These are phyloP conservation scores for Adelges cooleyi DNA, from an alignment of 1,140 invertebrate genomes.

Conservation along the genomic window DNA sequence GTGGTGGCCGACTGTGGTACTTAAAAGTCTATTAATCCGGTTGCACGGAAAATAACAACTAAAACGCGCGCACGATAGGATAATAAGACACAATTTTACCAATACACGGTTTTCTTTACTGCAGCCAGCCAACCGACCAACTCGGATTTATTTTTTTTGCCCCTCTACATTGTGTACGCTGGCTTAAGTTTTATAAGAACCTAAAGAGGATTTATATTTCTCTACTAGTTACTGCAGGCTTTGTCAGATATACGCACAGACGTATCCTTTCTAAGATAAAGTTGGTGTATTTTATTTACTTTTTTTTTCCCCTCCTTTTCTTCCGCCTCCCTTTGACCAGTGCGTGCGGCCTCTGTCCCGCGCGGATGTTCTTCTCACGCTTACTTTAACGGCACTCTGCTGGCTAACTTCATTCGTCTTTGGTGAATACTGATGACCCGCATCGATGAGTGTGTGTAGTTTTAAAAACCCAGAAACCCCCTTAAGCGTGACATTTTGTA, in stretches of 20 bases:
- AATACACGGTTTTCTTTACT: not conserved
- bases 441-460: too few species aligned
- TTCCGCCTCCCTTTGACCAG: too few species aligned
- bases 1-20: not conserved
- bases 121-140: not conserved
- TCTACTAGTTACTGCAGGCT: not conserved
- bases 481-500: too few species aligned
- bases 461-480: too few species aligned
- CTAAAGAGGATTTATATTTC: conserved; percentile 20
- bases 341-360: too few species aligned
- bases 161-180: not conserved
- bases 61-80: not conserved
- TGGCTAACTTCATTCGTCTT: too few species aligned
- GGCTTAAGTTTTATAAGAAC: conserved; percentile 6
- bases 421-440: too few species aligned
- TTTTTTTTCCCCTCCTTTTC: too few species aligned
- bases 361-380: too few species aligned
- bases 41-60: not conserved
- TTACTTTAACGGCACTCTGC: too few species aligned
- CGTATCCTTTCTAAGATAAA: too few species aligned
- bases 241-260: not conserved
- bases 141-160: not conserved
- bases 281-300: too few species aligned
- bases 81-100: not conserved
- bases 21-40: not conserved